phyloP scores from a whole-genome alignment of 2,797 vertebrate genomes.

The Moxostoma hubbsi region DNA sequence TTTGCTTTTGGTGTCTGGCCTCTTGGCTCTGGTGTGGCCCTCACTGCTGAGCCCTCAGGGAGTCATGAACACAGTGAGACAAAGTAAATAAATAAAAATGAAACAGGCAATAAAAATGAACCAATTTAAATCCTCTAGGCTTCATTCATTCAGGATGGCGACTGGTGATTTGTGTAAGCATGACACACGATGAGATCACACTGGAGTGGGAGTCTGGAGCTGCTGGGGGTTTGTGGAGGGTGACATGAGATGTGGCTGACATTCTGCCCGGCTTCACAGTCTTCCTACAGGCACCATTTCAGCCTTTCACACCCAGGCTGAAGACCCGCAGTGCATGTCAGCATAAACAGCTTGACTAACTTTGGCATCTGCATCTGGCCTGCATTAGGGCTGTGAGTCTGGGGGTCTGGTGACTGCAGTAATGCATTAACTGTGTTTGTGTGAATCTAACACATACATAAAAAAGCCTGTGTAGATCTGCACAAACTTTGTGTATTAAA shows the following conservation, averaged over 20 bases:
- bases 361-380: constrained; percentile 69
- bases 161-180: constrained; percentile 73
- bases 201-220: constrained; percentile 57
- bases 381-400: constrained; percentile 63
- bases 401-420: constrained; percentile 54
- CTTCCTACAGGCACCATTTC: constrained; percentile 32
- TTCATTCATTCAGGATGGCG: constrained; percentile 46
- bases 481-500: neutral
- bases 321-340: constrained; percentile 66
- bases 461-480: constrained; percentile 21
- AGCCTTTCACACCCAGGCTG: constrained; percentile 63
- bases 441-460: constrained; percentile 24
- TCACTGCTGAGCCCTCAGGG: constrained; percentile 33
- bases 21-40: constrained; percentile 59
- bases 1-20: constrained; percentile 58
- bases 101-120: constrained; percentile 77
- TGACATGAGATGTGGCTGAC: constrained; percentile 55
- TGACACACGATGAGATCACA: constrained; percentile 73
- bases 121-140: constrained; percentile 70
- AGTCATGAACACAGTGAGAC: constrained; percentile 58
- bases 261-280: constrained; percentile 52
- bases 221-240: constrained; percentile 33
- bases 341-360: constrained; percentile 67
- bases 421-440: constrained; percentile 43
- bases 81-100: constrained; percentile 68